Evolutionary conservation across 2,888 invertebrate species (phyloP).

Genomic region (Limnephilus lunatus): DNA sequence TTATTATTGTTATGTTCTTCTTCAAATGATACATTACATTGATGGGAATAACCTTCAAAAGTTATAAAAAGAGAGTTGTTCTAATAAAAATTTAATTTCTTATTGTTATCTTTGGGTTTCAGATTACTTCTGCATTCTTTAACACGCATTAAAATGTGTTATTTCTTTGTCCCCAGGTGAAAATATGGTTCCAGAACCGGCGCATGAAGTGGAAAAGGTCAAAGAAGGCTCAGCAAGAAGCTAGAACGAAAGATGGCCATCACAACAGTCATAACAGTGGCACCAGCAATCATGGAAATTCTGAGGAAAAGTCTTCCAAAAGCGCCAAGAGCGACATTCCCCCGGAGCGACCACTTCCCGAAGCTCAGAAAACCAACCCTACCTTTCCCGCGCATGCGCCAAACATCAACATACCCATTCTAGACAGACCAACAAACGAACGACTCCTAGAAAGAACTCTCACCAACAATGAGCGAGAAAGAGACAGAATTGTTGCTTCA

Average conservation of each 20-base stretch:
- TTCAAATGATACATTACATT: too few species aligned
- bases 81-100: too few species aligned
- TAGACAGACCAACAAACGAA: conserved; percentile 16
- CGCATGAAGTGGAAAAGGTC: conserved; percentile 99
- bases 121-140: too few species aligned
- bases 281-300: conserved; percentile 13
- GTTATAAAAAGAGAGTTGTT: too few species aligned
- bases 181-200: conserved; percentile 99
- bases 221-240: conserved; percentile 95
- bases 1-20: too few species aligned
- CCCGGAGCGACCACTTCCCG: conserved; percentile 33
- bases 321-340: conserved; percentile 47
- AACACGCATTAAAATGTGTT: background rate
- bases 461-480: conserved; percentile 21
- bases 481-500: conserved; percentile 69
- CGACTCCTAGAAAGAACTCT: conserved; percentile 32
- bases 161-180: conserved; percentile 82
- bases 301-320: conserved; percentile 51
- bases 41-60: too few species aligned
- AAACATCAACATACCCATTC: conserved; percentile 29
- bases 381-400: conserved; percentile 46
- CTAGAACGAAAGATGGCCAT: conserved; percentile 73
- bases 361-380: conserved; percentile 45
- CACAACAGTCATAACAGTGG: conserved; percentile 24
- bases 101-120: too few species aligned